Base-by-base conservation (phyloP, 2,888 invertebrate species). In the Drosophila leonis region DNA sequence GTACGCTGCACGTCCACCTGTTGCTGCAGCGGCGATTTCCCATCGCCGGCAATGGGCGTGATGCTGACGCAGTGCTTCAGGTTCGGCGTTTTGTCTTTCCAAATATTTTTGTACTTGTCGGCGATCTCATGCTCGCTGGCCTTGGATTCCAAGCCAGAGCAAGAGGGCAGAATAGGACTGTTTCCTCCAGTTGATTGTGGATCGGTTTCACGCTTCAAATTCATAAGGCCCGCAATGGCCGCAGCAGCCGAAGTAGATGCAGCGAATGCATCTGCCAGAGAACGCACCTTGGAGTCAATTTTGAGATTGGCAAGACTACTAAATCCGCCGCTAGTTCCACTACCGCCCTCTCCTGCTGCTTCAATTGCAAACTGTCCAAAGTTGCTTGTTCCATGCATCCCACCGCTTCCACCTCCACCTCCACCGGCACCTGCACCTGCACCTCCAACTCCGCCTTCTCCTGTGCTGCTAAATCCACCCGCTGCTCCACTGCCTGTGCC, bases 81-180 rank as follows among this genome's bases (percentile, higher is more conserved):
- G 65, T 85, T 91, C 15, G 91, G 70, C 0, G 92, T 92, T 71
- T 92, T 93, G 64, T 92, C 93, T 72, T 93, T 93, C 92, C 92
- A 92, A 49, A 93, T 92, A 54, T 92, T 92, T 65, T 92, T 92
- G 65, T 93, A 92, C 75, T 92, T 92, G 60, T 92, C 92, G 7
- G 92, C 92, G 42, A 92, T 92, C 62, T 92, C 92, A 44, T 86
- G 78, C 46, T 91, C 90, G 20, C 37, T 88, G 15, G 80, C 39
- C 33, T 80, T 90, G 66, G 68, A 44, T 46, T 71, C 60, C 20
- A 79, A 12, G 7, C 65, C 35, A 42, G 83, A 68, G 42, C 64
- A 41, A 24, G 60, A 12, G 56, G 65, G 44, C 18, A 18, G 18
- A 6, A 37, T 33, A 15, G 74, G 27, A 8, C 69, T 55, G 64